phyloP scores from a whole-genome alignment of 2,888 invertebrate genomes.

The Helobdella robusta region DNA sequence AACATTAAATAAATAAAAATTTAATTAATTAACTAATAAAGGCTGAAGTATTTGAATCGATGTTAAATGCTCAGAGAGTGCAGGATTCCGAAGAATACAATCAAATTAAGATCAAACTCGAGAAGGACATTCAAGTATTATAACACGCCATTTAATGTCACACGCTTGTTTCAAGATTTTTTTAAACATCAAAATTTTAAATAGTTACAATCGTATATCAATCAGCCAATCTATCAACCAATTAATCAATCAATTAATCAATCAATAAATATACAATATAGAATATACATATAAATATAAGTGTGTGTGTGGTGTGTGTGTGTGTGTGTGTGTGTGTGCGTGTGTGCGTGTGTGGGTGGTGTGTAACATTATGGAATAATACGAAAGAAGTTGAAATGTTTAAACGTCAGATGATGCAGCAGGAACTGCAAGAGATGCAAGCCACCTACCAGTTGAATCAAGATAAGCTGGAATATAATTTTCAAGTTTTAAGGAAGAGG shows the following conservation, averaged over 20 bases:
- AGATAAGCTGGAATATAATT: slow-evolving; percentile 83
- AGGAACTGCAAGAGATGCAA: slow-evolving; percentile 70
- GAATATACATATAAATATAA: no score
- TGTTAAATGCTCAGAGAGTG: slow-evolving; percentile 45
- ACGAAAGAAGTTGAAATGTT: no score
- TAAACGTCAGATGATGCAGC: slow-evolving; percentile 57
- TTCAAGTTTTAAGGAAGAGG: slow-evolving; percentile 67
- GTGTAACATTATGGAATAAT: background rate
- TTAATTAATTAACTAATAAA: background rate
- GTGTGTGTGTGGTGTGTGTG: no score
- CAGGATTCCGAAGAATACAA: slow-evolving; percentile 51
- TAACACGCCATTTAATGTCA: background rate
- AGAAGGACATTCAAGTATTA: slow-evolving; percentile 48
- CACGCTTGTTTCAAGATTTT: no score
- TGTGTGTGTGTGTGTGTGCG: no score
- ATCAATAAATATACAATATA: no score
- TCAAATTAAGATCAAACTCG: slow-evolving; percentile 48
- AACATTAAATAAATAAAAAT: no score
- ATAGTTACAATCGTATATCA: no score
- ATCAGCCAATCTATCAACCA: no score
- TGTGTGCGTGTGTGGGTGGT: no score
- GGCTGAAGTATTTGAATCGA: slow-evolving; percentile 44
- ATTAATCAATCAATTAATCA: no score
- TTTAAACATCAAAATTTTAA: no score
- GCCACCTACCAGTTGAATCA: slow-evolving; percentile 72